Conservation (phyloP, 2,888 invertebrate genomes). For the Drosophila quasianomalipes region DNA sequence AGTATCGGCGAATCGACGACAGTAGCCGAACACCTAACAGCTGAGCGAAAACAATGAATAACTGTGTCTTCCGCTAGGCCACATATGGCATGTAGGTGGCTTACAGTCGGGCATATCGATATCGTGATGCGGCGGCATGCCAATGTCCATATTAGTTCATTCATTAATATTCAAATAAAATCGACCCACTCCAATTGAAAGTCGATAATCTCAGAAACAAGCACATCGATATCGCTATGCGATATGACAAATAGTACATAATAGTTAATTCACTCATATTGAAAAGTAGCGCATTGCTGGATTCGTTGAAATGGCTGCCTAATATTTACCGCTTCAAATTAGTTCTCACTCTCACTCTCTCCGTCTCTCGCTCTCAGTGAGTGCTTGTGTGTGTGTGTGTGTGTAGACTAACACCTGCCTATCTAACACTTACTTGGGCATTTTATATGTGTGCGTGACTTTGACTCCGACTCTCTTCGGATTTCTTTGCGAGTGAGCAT, state of each 20-base stretch:
- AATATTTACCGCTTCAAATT: constrained; percentile 32
- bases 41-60: constrained; percentile 45
- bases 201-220: neutral
- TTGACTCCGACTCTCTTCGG: constrained; percentile 37
- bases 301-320: constrained; percentile 10
- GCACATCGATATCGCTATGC: neutral
- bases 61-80: constrained; percentile 31
- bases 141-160: neutral
- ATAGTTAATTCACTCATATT: neutral
- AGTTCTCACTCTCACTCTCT: constrained; percentile 18
- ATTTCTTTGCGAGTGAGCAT: constrained; percentile 30
- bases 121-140: neutral
- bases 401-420: constrained; percentile 3
- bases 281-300: constrained; percentile 24
- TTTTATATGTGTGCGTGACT: constrained; percentile 26
- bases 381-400: neutral
- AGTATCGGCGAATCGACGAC: constrained; percentile 4
- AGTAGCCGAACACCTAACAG: constrained; percentile 26
- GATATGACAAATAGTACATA: neutral
- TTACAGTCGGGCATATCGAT: constrained; percentile 21
- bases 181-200: neutral
- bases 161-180: neutral
- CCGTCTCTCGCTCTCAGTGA: neutral
- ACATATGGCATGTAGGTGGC: constrained; percentile 14
- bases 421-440: constrained; percentile 5